These are phyloP conservation scores for Falco punctatus DNA, from an alignment of 2,113 vertebrate genomes.

Conservation along the genomic window DNA sequence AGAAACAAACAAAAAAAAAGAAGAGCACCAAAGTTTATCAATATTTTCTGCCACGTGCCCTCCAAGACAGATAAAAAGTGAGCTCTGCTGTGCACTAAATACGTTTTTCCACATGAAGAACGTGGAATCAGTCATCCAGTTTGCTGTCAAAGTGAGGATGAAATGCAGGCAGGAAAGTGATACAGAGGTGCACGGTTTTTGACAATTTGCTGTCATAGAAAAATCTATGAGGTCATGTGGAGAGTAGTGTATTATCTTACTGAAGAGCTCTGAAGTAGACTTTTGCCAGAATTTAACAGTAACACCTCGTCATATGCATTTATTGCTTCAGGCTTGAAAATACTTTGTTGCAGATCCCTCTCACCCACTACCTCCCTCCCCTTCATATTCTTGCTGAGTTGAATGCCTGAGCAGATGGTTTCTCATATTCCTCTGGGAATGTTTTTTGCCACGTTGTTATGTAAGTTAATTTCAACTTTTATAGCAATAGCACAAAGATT, in stretches of 20 bases:
- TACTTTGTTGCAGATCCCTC: neutral
- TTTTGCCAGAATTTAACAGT: neutral
- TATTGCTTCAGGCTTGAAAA: neutral
- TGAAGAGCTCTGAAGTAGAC: neutral
- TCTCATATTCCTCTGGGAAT: neutral
- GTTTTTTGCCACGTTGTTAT: neutral
- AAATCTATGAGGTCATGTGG: neutral
- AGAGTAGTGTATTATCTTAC: neutral
- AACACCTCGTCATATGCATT: neutral
- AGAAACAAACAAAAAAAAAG: neutral
- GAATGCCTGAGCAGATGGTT: neutral
- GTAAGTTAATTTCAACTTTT: neutral
- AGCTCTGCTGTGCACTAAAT: neutral
- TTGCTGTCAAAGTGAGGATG: neutral
- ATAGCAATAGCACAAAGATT: neutral
- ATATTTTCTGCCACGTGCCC: neutral
- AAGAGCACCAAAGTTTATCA: neutral
- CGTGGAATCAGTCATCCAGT: neutral
- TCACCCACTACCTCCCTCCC: rapidly evolving
- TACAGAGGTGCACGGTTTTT: neutral
- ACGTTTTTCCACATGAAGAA: neutral
- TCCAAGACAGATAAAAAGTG: neutral
- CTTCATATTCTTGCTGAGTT: neutral
- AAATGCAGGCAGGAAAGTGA: neutral
- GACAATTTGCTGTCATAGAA: neutral